These are phyloP conservation scores for Cyanocitta stelleri DNA, from an alignment of 2,113 vertebrate species.

Conservation along the genomic window DNA sequence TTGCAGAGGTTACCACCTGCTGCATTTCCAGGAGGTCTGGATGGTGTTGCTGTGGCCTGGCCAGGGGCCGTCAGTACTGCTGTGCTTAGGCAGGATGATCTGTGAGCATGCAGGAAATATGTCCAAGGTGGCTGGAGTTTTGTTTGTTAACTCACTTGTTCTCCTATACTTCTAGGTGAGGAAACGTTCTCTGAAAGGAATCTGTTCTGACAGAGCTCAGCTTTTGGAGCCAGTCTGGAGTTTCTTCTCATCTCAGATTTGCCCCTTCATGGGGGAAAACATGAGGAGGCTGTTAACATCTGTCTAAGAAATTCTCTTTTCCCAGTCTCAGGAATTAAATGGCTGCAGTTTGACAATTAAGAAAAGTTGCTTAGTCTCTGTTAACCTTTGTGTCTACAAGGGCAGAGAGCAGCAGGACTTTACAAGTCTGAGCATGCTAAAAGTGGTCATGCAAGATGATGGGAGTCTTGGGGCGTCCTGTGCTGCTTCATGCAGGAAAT, in stretches of 20 bases:
- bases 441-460: constrained; percentile 32
- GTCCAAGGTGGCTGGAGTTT: not conserved
- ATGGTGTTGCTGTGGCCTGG: not conserved
- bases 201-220: not conserved
- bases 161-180: not conserved
- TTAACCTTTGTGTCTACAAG: constrained; percentile 34
- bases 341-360: not conserved
- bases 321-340: not conserved
- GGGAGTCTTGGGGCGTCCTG: not conserved
- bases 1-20: constrained; percentile 37
- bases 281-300: not conserved
- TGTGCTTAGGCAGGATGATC: not conserved
- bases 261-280: not conserved
- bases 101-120: not conserved
- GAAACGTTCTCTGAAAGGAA: not conserved
- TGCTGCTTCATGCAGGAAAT: constrained; percentile 47
- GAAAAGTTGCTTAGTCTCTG: not conserved
- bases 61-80: not conserved
- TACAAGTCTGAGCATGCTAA: not conserved
- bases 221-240: not conserved
- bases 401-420: constrained; percentile 32
- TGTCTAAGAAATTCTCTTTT: not conserved
- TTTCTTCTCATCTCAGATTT: not conserved
- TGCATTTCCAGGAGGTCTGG: constrained; percentile 6
- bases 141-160: not conserved